Conservation (phyloP, 2,797 vertebrate genomes). For the Darevskia mixta region DNA sequence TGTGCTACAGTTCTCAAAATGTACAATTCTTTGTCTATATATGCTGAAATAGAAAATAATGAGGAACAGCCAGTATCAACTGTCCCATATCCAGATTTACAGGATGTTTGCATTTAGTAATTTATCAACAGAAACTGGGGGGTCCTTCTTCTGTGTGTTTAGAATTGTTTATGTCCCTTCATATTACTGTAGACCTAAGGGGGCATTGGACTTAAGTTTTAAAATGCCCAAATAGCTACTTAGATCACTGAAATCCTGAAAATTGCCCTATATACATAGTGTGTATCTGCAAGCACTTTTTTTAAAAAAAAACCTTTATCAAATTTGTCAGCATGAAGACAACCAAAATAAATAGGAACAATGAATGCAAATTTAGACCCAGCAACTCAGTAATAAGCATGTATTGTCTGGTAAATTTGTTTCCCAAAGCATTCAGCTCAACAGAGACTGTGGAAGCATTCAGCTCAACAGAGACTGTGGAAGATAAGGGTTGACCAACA, state of each 20-base stretch:
- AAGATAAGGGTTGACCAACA: background rate
- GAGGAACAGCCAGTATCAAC: background rate
- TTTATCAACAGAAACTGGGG: background rate
- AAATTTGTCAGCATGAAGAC: background rate
- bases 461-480: background rate
- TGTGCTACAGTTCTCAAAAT: background rate
- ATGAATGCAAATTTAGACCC: background rate
- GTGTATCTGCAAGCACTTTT: background rate
- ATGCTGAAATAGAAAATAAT: background rate
- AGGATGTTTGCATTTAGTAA: background rate
- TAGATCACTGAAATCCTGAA: background rate
- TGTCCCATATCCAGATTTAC: background rate
- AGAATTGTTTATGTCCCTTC: background rate
- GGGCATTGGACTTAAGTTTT: background rate
- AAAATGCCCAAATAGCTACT: background rate
- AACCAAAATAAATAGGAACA: background rate
- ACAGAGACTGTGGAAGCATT: background rate
- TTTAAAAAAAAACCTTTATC: background rate
- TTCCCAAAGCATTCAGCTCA: background rate
- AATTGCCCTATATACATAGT: background rate
- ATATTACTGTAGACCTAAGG: background rate
- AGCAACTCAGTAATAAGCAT: background rate
- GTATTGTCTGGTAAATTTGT: background rate
- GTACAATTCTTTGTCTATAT: background rate
- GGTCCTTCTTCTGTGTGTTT: background rate